Evolutionary conservation across 1,140 invertebrate genomes (phyloP).

Genomic region (Lepidotrigona ventralis): DNA sequence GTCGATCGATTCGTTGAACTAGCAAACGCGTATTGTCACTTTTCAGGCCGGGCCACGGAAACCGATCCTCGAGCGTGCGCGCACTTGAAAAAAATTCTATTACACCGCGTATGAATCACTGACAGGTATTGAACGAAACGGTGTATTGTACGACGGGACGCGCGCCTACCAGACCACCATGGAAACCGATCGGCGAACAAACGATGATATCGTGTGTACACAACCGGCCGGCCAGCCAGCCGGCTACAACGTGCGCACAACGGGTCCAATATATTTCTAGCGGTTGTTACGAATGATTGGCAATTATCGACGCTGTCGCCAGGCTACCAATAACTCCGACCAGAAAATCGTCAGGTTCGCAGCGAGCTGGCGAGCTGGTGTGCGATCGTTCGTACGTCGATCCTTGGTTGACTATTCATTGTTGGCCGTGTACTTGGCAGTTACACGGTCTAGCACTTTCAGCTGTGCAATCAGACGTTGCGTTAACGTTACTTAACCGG

Average conservation of each 20-base stretch:
- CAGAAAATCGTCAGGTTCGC: constrained; percentile 52
- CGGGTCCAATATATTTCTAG: constrained; percentile 50
- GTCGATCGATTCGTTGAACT: constrained; percentile 40
- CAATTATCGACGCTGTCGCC: constrained; percentile 63
- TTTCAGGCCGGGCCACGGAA: constrained; percentile 7
- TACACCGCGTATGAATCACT: constrained; percentile 50
- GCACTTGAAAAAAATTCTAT: constrained; percentile 54
- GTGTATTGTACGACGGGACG: constrained; percentile 46
- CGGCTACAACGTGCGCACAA: constrained; percentile 13
- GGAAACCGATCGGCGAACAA: constrained; percentile 49
- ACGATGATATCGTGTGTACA: constrained; percentile 50
- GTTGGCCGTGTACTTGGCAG: constrained; percentile 33
- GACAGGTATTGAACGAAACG: constrained; percentile 56
- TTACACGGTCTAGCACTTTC: constrained; percentile 37
- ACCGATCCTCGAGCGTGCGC: constrained; percentile 18
- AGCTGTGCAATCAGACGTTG: constrained; percentile 9
- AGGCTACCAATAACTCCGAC: constrained; percentile 27
- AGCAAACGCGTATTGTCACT: constrained; percentile 37
- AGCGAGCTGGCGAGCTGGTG: not conserved
- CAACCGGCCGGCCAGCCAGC: constrained; percentile 15
- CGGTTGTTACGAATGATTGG: constrained; percentile 59
- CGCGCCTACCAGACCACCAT: constrained; percentile 24
- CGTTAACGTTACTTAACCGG: constrained; percentile 52
- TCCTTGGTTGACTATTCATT: constrained; percentile 53
- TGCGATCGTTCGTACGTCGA: constrained; percentile 48